Conservation (phyloP, 2,113 vertebrate genomes). For the Solea senegalensis region DNA sequence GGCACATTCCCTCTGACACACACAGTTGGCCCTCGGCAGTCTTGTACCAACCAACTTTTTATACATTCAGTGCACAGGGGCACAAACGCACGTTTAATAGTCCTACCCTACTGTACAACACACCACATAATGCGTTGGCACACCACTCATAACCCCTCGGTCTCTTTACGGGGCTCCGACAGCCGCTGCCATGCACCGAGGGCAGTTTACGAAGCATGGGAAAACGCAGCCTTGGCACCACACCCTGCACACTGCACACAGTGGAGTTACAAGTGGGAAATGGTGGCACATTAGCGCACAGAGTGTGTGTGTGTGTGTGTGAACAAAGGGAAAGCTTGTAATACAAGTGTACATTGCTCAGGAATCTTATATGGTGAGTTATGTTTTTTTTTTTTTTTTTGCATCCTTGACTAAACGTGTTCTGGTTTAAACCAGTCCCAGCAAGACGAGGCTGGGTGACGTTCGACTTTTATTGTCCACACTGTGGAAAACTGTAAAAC, state of each 20-base stretch:
- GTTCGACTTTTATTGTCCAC: no score
- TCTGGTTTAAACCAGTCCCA: background rate
- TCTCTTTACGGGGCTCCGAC: slow-evolving; percentile 52
- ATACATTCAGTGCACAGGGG: slow-evolving; percentile 5
- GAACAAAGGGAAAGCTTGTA: background rate
- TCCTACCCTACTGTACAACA: background rate
- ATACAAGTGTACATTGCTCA: background rate
- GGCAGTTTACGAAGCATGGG: slow-evolving; percentile 57
- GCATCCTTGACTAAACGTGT: no score
- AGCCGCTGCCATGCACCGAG: slow-evolving; percentile 36
- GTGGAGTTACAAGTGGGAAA: slow-evolving; percentile 3
- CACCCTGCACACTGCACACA: slow-evolving; percentile 7
- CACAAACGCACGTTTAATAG: slow-evolving; percentile 29
- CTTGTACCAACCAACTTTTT: slow-evolving; percentile 8
- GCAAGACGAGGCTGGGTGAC: background rate
- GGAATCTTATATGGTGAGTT: background rate
- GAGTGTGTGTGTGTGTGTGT: background rate
- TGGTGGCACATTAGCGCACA: slow-evolving; percentile 12
- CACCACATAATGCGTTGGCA: slow-evolving; percentile 31
- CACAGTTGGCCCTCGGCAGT: background rate
- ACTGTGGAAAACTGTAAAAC: no score
- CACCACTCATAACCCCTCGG: slow-evolving; percentile 25
- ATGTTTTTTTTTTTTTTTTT: no score
- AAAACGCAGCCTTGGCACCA: slow-evolving; percentile 41
- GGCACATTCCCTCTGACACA: background rate